Evolutionary conservation across 2,888 invertebrate genomes (phyloP).

Genomic region (Phanerotoma sp.): DNA sequence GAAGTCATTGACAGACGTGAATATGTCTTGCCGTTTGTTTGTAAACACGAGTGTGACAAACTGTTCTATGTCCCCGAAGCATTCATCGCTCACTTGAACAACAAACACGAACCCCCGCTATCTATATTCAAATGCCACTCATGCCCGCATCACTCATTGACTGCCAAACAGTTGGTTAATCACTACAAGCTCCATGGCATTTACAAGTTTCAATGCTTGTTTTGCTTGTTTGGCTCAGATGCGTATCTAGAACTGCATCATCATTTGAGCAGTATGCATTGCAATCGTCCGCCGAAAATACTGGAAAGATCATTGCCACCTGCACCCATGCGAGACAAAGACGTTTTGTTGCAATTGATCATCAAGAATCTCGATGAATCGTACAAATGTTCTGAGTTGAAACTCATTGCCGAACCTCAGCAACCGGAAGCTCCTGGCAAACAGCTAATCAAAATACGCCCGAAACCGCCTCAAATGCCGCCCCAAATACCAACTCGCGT

Average conservation of each 20-base stretch:
- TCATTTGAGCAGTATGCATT: conserved; percentile 59
- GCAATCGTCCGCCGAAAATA: conserved; percentile 51
- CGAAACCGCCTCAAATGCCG: background rate
- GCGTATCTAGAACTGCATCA: conserved; percentile 53
- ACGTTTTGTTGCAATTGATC: conserved; percentile 48
- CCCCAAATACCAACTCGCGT: background rate
- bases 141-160: conserved; percentile 55
- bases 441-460: background rate
- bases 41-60: conserved; percentile 51
- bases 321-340: conserved; percentile 39
- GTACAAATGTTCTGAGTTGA: conserved; percentile 31
- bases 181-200: conserved; percentile 58
- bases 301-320: conserved; percentile 49
- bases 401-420: background rate
- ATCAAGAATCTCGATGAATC: conserved; percentile 43
- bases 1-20: conserved; percentile 43
- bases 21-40: conserved; percentile 47
- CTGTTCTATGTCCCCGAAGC: conserved; percentile 51
- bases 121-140: conserved; percentile 56
- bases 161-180: conserved; percentile 41
- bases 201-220: conserved; percentile 59
- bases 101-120: conserved; percentile 39
- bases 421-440: background rate
- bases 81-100: conserved; percentile 49
- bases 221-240: conserved; percentile 57